These are phyloP conservation scores for Orthosia gracilis DNA, from an alignment of 2,888 invertebrate genomes.

Conservation along the genomic window DNA sequence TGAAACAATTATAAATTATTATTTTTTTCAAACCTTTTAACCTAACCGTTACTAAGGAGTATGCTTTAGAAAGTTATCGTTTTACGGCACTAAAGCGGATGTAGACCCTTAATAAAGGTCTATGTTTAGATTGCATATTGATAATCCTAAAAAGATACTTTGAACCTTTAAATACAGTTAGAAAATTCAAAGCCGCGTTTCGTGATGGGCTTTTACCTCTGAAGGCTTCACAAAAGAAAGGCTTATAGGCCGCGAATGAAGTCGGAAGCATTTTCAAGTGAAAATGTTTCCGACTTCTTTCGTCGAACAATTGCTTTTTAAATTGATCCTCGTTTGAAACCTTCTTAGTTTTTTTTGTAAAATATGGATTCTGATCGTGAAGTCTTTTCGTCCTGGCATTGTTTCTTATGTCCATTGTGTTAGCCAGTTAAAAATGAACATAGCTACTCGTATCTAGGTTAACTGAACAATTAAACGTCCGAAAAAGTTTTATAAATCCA, in stretches of 20 bases:
- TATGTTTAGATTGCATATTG: no score
- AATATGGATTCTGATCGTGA: background rate
- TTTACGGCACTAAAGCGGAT: no score
- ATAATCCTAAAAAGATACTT: background rate
- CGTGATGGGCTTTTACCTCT: background rate
- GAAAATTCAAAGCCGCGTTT: constrained; percentile 2
- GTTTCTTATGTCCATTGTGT: background rate
- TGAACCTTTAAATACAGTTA: background rate
- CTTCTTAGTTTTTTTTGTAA: constrained; percentile 11
- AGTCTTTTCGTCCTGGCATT: background rate
- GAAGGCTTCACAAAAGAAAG: constrained; percentile 17
- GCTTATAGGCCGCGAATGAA: constrained; percentile 6
- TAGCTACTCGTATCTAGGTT: background rate
- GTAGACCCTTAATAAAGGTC: no score
- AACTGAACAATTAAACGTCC: no score
- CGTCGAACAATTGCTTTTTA: constrained; percentile 20
- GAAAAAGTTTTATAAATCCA: no score
- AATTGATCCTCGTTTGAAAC: constrained; percentile 12
- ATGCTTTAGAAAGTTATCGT: no score
- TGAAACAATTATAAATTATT: no score
- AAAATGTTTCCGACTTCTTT: constrained; percentile 25
- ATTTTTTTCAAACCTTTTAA: no score
- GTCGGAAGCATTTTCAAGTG: background rate
- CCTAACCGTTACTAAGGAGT: no score
- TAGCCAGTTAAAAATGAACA: background rate